A percentile compares a stretch with the other conserved stretches of the same genome.
phyloP scores from a whole-genome alignment of 1,140 invertebrate species.

The Macrotrachela quadricornifera region DNA sequence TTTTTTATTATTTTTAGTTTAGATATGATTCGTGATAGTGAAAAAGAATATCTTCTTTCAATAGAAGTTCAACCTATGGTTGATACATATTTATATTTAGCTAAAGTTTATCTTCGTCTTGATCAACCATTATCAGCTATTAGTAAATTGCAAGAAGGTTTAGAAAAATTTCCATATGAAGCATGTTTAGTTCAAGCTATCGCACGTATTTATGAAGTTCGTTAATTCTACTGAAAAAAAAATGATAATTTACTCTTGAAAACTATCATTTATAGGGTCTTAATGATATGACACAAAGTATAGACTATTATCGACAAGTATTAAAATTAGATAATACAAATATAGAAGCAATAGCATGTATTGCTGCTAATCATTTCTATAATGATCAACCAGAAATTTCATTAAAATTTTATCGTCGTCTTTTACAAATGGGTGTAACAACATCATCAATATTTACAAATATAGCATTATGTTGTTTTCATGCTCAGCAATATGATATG shows the following conservation, averaged over 20 bases:
- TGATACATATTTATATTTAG: conserved; percentile 45
- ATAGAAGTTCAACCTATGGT: conserved; percentile 53
- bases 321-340: conserved; percentile 70
- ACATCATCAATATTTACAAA: conserved; percentile 86
- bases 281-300: conserved; percentile 42
- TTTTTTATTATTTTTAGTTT: conserved; percentile 32
- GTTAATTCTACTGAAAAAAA: not conserved
- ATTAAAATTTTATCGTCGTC: conserved; percentile 72
- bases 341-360: conserved; percentile 85
- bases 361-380: conserved; percentile 89
- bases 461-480: conserved; percentile 80
- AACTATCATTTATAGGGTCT: conserved; percentile 35
- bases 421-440: conserved; percentile 83
- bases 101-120: conserved; percentile 51
- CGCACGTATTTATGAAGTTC: conserved; percentile 44
- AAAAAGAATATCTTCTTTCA: conserved; percentile 64
- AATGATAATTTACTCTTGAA: not conserved
- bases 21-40: conserved; percentile 65
- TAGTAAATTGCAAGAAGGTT: conserved; percentile 56
- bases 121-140: conserved; percentile 78
- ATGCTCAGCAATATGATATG: conserved; percentile 87
- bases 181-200: conserved; percentile 60
- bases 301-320: conserved; percentile 61
- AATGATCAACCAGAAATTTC: conserved; percentile 91
- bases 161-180: conserved; percentile 65